Evolutionary conservation across 2,797 vertebrate species (phyloP).

Genomic region (Hippoglossus hippoglossus): DNA sequence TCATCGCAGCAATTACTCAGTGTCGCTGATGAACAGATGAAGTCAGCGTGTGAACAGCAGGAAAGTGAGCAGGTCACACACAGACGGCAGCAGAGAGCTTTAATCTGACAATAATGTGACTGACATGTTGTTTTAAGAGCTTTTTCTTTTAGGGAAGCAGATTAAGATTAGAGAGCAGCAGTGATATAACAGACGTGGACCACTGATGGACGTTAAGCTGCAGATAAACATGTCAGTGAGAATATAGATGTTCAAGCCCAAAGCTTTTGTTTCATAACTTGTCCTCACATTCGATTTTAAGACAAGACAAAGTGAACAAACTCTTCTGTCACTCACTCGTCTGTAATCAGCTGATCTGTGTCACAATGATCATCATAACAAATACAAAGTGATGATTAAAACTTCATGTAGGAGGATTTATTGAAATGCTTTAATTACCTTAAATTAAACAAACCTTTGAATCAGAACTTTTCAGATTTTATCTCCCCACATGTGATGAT

Average conservation of each 20-base stretch:
- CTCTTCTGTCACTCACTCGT: too few relatives aligned
- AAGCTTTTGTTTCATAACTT: conserved; percentile 34
- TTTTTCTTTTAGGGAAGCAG: conserved; percentile 14
- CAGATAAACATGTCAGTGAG: conserved; percentile 15
- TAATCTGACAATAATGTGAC: conserved; percentile 37
- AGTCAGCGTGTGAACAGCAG: not conserved
- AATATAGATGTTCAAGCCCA: conserved; percentile 7
- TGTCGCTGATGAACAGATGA: not conserved
- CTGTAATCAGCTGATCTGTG: too few relatives aligned
- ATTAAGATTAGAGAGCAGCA: conserved; percentile 43
- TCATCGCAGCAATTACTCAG: too few relatives aligned
- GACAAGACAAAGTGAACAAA: not conserved
- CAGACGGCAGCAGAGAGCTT: conserved; percentile 16
- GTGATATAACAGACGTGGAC: conserved; percentile 5
- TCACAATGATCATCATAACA: too few relatives aligned
- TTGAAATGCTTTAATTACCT: too few relatives aligned
- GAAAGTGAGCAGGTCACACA: not conserved
- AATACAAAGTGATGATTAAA: too few relatives aligned
- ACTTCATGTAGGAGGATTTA: too few relatives aligned
- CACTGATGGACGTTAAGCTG: conserved; percentile 48
- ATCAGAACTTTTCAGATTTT: not conserved
- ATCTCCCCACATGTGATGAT: not conserved
- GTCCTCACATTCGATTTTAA: not conserved
- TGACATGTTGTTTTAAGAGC: conserved; percentile 35
- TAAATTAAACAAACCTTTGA: not conserved